These are phyloP conservation scores for Drosophila lacicola DNA, from an alignment of 2,888 invertebrate genomes.

Conservation along the genomic window DNA sequence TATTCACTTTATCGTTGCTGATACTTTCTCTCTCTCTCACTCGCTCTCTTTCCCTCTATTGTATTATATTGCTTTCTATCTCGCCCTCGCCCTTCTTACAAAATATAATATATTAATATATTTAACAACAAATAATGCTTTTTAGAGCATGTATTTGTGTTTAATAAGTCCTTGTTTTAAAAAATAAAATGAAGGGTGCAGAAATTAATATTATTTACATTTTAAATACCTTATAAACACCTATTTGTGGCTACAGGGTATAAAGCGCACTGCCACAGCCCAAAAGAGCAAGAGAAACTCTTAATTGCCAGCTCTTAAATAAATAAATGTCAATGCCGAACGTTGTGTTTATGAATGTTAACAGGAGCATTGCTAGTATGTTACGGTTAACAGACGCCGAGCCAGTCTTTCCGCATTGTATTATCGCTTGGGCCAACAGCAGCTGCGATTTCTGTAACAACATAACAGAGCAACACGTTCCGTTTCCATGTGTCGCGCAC, in stretches of 20 bases:
- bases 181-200: no score
- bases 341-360: conserved; percentile 7
- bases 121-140: no score
- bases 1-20: no score
- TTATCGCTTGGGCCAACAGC: conserved; percentile 2
- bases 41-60: no score
- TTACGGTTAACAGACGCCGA: conserved; percentile 22
- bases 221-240: no score
- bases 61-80: no score
- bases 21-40: no score
- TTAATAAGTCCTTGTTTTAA: no score
- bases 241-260: conserved; percentile 3
- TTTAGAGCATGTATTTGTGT: no score
- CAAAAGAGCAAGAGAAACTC: conserved; percentile 25
- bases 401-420: conserved; percentile 1
- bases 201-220: no score
- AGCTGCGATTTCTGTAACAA: conserved; percentile 13
- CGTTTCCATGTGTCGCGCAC: conserved; percentile 28
- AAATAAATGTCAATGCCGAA: conserved; percentile 37
- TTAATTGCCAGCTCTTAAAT: conserved; percentile 40
- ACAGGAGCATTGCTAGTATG: conserved; percentile 20
- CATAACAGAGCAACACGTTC: conserved; percentile 20
- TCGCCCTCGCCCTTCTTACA: no score
- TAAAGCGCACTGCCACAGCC: not conserved
- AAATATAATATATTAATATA: no score